Base-by-base conservation (phyloP, 1,140 invertebrate species). In the Drosophila tristis region DNA sequence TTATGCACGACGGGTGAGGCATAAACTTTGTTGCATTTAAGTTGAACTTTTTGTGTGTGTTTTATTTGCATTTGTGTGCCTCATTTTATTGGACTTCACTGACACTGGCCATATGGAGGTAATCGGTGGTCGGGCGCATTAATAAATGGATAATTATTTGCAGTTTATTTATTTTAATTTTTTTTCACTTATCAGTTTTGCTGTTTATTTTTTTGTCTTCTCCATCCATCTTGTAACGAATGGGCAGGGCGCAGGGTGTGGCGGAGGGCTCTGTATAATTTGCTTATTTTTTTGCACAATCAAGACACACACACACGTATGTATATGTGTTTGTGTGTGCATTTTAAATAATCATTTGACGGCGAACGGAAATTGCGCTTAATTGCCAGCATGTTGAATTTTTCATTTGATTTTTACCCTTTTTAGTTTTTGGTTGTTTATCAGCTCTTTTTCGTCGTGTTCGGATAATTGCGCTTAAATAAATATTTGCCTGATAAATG, bases 361-460 rank as follows among this genome's bases (percentile, higher is more conserved):
- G 74, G 74, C 23, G 20, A 61, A 29, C 80, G 80, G 80, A 82
- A 82, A 82, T 84, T 59, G 74, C 60, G 75, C 80, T 84, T 82
- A 84, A 82, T 82, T 74, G 80, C 58, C 60, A 55, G 50, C 61
- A 75, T 76, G 73, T 76, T 76, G 56, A 50, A 49, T 51, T 76
- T 76, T 68, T 74, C 54, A 68, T 62, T 68, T 70, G 44, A 68
- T 68, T 70, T 68, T 70, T 35, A 48, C 11, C 44, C 16, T 25
- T 20, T 23, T 5, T 48, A 13, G 31, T 51, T 20, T 31, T 35
- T 4, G 2, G 25, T 29, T 53, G 23, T 54, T 54, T 54, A 39
- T 23, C 31, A 23, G 23, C 7, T 44, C 48, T 29, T 63, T 42
- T 43, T 51, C 9, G 4, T 57, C 48, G 39, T 63, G 47, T 53